phyloP scores from a whole-genome alignment of 2,113 vertebrate species.

The Scomber colias region DNA sequence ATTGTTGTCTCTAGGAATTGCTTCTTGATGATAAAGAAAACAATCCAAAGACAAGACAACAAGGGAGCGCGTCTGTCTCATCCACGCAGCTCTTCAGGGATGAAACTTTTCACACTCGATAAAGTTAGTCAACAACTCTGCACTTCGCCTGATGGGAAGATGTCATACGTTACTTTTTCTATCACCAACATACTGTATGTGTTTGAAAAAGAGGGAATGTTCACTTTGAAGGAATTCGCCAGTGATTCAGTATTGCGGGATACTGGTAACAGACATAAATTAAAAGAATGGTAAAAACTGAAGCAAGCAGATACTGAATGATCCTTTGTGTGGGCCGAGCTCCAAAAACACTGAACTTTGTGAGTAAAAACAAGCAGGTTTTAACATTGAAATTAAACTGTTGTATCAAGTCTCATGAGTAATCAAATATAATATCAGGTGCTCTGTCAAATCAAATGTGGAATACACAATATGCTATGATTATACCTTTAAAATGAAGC shows the following conservation, averaged over 20 bases:
- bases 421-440: too few relatives aligned
- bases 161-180: constrained; percentile 17
- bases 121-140: constrained; percentile 44
- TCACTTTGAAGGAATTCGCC: not conserved
- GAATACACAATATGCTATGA: not conserved
- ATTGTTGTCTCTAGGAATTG: constrained; percentile 53
- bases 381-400: too few relatives aligned
- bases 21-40: constrained; percentile 56
- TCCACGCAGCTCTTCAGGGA: constrained; percentile 45
- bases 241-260: not conserved
- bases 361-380: not conserved
- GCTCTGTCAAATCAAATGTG: not conserved
- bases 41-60: constrained; percentile 45
- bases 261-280: too few relatives aligned
- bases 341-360: not conserved
- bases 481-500: not conserved
- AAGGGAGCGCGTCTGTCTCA: constrained; percentile 31
- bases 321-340: not conserved
- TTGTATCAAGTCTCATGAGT: too few relatives aligned
- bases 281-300: too few relatives aligned
- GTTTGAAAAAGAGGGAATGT: not conserved
- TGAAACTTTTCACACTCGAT: constrained; percentile 51
- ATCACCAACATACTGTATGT: constrained; percentile 6
- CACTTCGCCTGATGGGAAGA: constrained; percentile 33
- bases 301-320: too few relatives aligned